A percentile compares a stretch with the other conserved stretches of the same genome.
Conservation (phyloP, 2,113 vertebrate species). For the Ondatra zibethicus region DNA sequence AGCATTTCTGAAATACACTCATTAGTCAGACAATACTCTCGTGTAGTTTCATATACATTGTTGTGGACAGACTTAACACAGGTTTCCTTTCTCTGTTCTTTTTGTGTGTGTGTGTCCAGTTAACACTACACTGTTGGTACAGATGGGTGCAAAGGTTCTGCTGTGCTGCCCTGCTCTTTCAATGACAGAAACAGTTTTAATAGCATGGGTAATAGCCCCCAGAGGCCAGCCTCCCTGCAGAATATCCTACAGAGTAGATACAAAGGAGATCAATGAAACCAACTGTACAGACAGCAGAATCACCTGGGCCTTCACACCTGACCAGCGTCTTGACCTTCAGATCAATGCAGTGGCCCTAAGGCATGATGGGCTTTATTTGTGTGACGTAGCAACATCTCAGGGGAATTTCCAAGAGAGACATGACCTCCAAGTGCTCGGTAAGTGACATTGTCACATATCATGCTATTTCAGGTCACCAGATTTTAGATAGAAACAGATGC, state of each 20-base stretch:
- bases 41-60: background rate
- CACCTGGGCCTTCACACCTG: slow-evolving; percentile 65
- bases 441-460: slow-evolving; percentile 19
- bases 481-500: background rate
- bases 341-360: slow-evolving; percentile 56
- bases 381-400: rapidly evolving
- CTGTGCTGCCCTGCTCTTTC: background rate
- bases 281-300: slow-evolving; percentile 73
- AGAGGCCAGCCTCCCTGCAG: background rate
- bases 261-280: rapidly evolving
- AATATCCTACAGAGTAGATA: background rate
- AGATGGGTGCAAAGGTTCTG: background rate
- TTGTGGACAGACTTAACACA: background rate
- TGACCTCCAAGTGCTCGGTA: slow-evolving; percentile 80
- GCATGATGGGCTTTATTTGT: slow-evolving; percentile 80
- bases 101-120: slow-evolving; percentile 35
- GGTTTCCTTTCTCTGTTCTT: background rate
- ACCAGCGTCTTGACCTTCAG: background rate
- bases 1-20: background rate
- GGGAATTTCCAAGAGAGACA: background rate
- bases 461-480: background rate
- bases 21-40: background rate
- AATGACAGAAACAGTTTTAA: rapidly evolving
- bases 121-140: rapidly evolving
- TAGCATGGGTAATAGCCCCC: slow-evolving; percentile 64